Conservation (phyloP, 1,140 invertebrate genomes). For the Subanguina moxae region DNA sequence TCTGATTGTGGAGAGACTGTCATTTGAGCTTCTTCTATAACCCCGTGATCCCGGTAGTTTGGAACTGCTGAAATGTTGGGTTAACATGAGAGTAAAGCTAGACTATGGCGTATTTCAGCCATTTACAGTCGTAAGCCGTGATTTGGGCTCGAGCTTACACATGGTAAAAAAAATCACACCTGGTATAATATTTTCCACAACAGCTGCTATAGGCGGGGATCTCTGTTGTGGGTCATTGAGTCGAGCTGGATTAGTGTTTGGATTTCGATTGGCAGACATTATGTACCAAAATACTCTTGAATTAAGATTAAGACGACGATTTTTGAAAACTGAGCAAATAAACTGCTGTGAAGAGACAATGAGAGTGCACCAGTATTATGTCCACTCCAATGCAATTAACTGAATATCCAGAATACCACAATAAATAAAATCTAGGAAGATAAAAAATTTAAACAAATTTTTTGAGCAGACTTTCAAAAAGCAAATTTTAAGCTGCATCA, state of each 20-base stretch:
- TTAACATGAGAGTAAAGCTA: background rate
- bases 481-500: background rate
- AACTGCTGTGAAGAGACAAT: background rate
- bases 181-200: background rate
- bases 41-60: background rate
- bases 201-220: background rate
- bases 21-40: constrained; percentile 7
- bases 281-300: background rate
- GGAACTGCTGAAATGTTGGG: background rate
- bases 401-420: background rate
- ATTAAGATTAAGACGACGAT: background rate
- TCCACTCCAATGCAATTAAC: constrained; percentile 1
- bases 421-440: background rate
- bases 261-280: background rate
- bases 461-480: background rate
- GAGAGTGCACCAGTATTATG: background rate
- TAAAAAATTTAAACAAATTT: background rate
- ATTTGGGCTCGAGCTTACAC: too few species aligned
- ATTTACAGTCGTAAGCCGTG: background rate
- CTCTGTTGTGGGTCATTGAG: background rate
- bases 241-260: background rate
- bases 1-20: constrained; percentile 2
- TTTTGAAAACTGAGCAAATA: background rate
- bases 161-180: background rate
- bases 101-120: background rate